These are phyloP conservation scores for Oscheius sp. DNA, from an alignment of 2,888 invertebrate genomes.

Conservation along the genomic window DNA sequence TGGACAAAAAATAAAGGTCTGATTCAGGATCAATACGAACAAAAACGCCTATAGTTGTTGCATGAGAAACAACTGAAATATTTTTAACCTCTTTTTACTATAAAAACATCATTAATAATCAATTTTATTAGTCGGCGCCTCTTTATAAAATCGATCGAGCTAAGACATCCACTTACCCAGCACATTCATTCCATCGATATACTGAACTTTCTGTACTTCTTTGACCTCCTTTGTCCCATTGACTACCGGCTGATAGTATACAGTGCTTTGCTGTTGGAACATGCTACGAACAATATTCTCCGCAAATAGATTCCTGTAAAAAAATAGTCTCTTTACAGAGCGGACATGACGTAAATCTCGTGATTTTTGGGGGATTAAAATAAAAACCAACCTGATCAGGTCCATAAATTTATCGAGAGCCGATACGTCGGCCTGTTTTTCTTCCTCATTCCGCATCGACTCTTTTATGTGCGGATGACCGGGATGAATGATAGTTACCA, in stretches of 20 bases:
- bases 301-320: conserved; percentile 84
- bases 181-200: conserved; percentile 77
- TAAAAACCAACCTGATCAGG: conserved; percentile 81
- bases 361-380: neutral
- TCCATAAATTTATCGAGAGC: conserved; percentile 84
- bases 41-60: no score
- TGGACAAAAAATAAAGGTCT: no score
- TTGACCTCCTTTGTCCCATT: neutral
- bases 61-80: no score
- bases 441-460: conserved; percentile 13
- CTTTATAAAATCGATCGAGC: no score
- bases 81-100: no score
- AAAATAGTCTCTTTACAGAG: neutral
- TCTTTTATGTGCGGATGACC: conserved; percentile 74
- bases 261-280: conserved; percentile 61
- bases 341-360: neutral
- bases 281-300: conserved; percentile 86
- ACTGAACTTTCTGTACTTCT: conserved; percentile 31
- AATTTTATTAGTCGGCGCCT: no score
- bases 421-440: conserved; percentile 37
- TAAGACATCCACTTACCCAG: conserved; percentile 75
- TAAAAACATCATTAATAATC: no score
- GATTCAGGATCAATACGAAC: no score
- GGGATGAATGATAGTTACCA: conserved; percentile 77
- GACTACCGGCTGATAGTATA: conserved; percentile 17